Percentiles rank a stretch among this genome's conserved stretches.
phyloP scores from a whole-genome alignment of 2,113 vertebrate species.

The Oceanodroma tethys region DNA sequence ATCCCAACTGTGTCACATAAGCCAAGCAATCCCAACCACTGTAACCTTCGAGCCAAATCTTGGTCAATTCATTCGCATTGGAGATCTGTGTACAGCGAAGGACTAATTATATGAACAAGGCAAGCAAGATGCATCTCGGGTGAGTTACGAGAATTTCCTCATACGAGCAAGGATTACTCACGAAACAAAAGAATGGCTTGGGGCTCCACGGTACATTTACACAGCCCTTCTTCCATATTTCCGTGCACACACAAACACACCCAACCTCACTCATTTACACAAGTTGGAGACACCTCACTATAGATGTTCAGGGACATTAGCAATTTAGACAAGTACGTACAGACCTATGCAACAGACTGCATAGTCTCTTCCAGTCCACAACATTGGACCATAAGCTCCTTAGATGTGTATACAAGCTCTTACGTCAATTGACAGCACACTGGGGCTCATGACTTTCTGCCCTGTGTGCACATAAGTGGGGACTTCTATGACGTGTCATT shows the following conservation, averaged over 20 bases:
- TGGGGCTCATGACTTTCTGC: not conserved
- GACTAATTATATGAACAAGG: not conserved
- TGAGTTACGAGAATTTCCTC: not conserved
- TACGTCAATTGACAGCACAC: not conserved
- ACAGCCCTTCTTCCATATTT: not conserved
- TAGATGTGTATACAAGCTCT: not conserved
- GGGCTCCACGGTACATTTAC: not conserved
- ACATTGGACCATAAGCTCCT: not conserved
- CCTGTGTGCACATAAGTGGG: not conserved
- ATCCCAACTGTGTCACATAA: not conserved
- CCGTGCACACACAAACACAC: not conserved
- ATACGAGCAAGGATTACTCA: not conserved
- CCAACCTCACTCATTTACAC: not conserved
- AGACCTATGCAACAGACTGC: not conserved
- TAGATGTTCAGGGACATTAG: not conserved
- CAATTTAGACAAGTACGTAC: not conserved
- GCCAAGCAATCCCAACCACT: not conserved
- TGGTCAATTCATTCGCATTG: no score
- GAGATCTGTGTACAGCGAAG: not conserved
- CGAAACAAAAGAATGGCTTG: not conserved
- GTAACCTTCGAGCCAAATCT: not conserved
- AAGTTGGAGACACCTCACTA: not conserved
- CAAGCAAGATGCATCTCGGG: not conserved
- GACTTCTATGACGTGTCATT: not conserved
- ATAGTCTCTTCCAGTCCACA: not conserved